Conservation (phyloP, 2,113 vertebrate species). For the Aphelocoma coerulescens region DNA sequence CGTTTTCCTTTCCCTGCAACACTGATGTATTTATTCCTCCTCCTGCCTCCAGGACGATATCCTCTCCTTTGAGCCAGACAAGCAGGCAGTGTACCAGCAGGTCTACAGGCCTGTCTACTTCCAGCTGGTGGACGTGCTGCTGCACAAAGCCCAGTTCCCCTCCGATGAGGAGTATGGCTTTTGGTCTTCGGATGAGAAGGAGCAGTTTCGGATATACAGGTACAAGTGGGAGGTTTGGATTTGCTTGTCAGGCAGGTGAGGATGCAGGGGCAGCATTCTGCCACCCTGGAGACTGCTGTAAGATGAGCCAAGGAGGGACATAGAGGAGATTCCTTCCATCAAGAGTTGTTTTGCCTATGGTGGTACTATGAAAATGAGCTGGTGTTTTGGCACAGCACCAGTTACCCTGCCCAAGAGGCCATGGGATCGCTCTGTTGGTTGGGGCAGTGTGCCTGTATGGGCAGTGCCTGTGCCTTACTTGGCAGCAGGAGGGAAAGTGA, state of each 20-base stretch:
- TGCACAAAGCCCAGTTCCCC: conserved; percentile 98
- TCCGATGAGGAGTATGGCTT: conserved; percentile 92
- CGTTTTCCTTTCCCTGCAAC: background rate
- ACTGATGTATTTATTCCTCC: background rate
- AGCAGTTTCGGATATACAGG: conserved; percentile 99
- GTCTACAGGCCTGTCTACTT: conserved; percentile 98
- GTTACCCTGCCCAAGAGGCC: background rate
- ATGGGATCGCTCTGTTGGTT: background rate
- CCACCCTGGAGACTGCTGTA: background rate
- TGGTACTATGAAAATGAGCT: background rate
- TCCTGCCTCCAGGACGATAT: conserved; percentile 87
- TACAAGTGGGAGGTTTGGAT: conserved; percentile 40
- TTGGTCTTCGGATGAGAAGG: conserved; percentile 97
- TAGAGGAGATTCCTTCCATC: background rate
- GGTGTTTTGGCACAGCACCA: background rate
- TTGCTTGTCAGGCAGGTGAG: background rate
- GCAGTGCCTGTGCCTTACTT: background rate
- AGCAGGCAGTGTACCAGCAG: conserved; percentile 94
- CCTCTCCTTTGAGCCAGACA: conserved; percentile 93
- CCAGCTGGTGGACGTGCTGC: conserved; percentile 94
- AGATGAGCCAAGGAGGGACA: background rate
- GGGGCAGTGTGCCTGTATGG: background rate
- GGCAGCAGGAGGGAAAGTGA: background rate
- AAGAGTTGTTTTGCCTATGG: background rate
- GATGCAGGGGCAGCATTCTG: background rate